These are phyloP conservation scores for Eubucco bourcierii DNA, from an alignment of 2,113 vertebrate species.

Conservation along the genomic window DNA sequence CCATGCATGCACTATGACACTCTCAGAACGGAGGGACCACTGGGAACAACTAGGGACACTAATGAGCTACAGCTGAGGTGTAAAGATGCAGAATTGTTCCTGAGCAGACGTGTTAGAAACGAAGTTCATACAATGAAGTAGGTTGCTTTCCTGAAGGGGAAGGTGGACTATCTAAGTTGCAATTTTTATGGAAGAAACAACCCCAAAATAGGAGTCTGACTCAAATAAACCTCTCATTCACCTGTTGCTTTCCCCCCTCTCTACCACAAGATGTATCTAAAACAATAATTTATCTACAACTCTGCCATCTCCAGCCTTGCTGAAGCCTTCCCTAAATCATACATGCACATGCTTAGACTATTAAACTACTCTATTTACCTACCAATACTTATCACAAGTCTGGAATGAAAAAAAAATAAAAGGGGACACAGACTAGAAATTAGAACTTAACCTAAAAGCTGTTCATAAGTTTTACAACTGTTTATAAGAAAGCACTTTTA, in stretches of 20 bases:
- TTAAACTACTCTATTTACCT: not conserved
- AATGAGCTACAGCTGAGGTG: constrained; percentile 19
- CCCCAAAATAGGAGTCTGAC: not conserved
- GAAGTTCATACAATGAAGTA: not conserved
- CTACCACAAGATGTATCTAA: not conserved
- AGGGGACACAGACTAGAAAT: not conserved
- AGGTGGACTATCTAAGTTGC: not conserved
- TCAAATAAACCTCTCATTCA: not conserved
- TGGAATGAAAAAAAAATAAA: not conserved
- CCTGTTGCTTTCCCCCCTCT: not conserved
- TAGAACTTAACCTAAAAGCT: not conserved
- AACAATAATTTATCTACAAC: not conserved
- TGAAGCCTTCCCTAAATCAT: not conserved
- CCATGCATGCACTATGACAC: not conserved
- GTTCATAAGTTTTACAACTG: not conserved
- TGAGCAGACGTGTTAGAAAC: not conserved
- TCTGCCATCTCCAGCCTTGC: not conserved
- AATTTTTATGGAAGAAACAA: not conserved
- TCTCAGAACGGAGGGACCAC: not conserved
- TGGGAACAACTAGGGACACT: constrained; percentile 26
- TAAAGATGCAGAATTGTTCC: not conserved
- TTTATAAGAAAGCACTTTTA: constrained; percentile 15
- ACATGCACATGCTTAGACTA: not conserved
- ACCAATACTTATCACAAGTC: not conserved
- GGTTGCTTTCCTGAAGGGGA: not conserved